phyloP scores from a whole-genome alignment of 2,797 vertebrate species.

The Channallabes apus region DNA sequence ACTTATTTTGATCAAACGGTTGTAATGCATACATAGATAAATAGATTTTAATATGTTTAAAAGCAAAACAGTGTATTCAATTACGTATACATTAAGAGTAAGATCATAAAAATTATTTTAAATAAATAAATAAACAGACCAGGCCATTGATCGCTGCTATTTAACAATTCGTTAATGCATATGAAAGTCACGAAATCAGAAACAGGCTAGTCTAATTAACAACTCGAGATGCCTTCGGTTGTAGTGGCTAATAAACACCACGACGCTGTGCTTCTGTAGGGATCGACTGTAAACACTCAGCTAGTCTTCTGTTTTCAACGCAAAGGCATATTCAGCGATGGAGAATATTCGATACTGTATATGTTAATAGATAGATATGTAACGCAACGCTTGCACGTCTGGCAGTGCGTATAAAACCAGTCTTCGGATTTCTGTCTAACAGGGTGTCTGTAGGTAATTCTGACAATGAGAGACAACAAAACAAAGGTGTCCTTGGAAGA shows the following conservation, averaged over 20 bases:
- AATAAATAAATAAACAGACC: neutral
- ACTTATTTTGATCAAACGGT: constrained; percentile 42
- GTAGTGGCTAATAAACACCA: constrained; percentile 4
- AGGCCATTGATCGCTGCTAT: constrained; percentile 27
- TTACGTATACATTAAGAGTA: constrained; percentile 30
- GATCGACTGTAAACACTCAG: constrained; percentile 15
- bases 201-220: constrained; percentile 35
- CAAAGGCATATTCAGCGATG: constrained; percentile 51
- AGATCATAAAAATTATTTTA: constrained; percentile 26
- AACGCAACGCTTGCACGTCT: neutral
- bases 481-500: neutral
- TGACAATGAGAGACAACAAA: neutral
- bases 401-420: neutral
- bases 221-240: neutral
- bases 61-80: constrained; percentile 43
- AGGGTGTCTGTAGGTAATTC: constrained; percentile 11
- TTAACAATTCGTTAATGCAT: constrained; percentile 53
- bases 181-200: neutral
- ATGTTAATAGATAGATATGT: constrained; percentile 7
- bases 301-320: constrained; percentile 40
- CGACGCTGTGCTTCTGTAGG: constrained; percentile 42
- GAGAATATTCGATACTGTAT: constrained; percentile 32
- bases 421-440: neutral
- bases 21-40: constrained; percentile 60
- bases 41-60: constrained; percentile 64